These are phyloP conservation scores for Resseliella maxima DNA, from an alignment of 2,888 invertebrate species.

Conservation along the genomic window DNA sequence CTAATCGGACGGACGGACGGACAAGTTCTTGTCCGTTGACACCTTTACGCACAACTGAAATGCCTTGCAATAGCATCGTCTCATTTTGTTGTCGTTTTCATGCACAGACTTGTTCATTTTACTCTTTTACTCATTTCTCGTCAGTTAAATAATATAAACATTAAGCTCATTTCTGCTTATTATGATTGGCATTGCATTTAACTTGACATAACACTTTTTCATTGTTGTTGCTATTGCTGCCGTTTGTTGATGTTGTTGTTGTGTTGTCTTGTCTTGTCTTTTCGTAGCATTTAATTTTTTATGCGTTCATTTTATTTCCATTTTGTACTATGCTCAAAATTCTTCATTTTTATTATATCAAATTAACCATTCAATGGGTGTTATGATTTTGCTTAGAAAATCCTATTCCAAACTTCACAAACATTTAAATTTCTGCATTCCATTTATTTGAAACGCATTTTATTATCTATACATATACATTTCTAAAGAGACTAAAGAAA, in stretches of 20 bases:
- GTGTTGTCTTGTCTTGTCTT: not conserved
- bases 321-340: too few relatives aligned
- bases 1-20: too few relatives aligned
- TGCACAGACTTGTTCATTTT: not conserved
- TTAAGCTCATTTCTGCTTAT: not conserved
- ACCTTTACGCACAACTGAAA: too few relatives aligned
- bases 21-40: too few relatives aligned
- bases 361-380: not conserved
- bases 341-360: not conserved
- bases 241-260: not conserved
- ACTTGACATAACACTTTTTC: constrained; percentile 12
- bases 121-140: not conserved
- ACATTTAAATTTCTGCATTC: not conserved
- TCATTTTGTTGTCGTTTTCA: too few relatives aligned
- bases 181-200: constrained; percentile 30
- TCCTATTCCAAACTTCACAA: not conserved
- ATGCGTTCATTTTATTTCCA: not conserved
- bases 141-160: constrained; percentile 5
- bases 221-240: not conserved
- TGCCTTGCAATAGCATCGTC: not conserved
- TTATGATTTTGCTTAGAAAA: not conserved
- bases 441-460: not conserved
- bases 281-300: too few relatives aligned
- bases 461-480: too few relatives aligned
- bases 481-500: not conserved